Base-by-base conservation (phyloP, 1,140 invertebrate genomes). In the Nasonia vitripennis region DNA sequence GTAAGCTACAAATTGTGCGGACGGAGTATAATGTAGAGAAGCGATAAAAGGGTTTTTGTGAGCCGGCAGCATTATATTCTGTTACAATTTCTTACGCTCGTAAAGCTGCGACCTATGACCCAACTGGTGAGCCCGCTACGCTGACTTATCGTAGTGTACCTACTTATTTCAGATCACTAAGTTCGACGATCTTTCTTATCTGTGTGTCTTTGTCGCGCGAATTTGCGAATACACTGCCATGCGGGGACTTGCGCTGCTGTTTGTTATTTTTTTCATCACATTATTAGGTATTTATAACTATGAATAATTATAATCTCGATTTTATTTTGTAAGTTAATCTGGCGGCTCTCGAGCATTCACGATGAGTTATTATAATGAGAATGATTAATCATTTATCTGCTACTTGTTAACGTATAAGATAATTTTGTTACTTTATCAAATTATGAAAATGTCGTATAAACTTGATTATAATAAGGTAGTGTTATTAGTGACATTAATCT, bases 91-190 rank as follows among this genome's bases (percentile, higher is more conserved):
- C 27, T 73, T 74, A 80, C 48, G 77, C 9, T 80, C 68, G 68
- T 74, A 11, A 73, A 84, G 62, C 48, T 79, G 17, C 67, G 78
- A 84, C 78, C 77, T 84, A 79, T 84, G 83, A 84, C 83, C 83
- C 73, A 14, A 51, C 55, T 27, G 23, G 23, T 37, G 12, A 34
- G 51, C 27, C 23, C 51, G 34, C 27, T 31, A 4, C 41, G 7
- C 55, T 31, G 17, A 84, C 77, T 84, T 79, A 84, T 84, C 83
- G 48, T n/a, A 48, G 23, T 85, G 55, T n/a, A 80, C 73, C 51
- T 85, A 77, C 17, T 85, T 81, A 74, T 86, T 86, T 86, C 81
- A 86, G 85, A 86, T 86, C 81, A 45, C 48, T 23, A 86, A 79
- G 85, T 86, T 86, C 80, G 75, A 82, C 80, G 79, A 82, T 86